Evolutionary conservation across 2,888 invertebrate species (phyloP).

Genomic region (Drosophila atripex): DNA sequence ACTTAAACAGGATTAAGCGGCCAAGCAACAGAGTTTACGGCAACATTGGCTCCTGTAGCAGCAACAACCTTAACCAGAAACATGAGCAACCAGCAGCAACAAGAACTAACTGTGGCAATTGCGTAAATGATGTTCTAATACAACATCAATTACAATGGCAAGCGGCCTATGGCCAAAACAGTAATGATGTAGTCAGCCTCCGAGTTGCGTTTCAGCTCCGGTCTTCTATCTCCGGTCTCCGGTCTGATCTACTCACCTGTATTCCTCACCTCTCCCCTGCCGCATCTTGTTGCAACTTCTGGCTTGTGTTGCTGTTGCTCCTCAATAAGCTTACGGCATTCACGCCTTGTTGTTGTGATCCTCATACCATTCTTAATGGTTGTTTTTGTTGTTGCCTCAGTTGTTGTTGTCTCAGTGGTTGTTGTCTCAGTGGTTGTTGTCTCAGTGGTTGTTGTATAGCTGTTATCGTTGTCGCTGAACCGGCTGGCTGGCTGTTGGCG

Average conservation of each 20-base stretch:
- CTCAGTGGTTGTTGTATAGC: conserved; percentile 28
- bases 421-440: conserved; percentile 14
- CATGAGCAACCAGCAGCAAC: conserved; percentile 31
- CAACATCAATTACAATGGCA: conserved; percentile 78
- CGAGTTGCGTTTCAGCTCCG: conserved; percentile 55
- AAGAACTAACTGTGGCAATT: conserved; percentile 64
- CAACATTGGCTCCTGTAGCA: background rate
- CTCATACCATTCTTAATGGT: conserved; percentile 21
- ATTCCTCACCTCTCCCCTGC: background rate
- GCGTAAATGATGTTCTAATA: conserved; percentile 79
- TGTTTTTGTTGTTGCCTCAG: background rate
- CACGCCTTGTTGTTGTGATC: conserved; percentile 67
- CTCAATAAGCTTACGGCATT: conserved; percentile 70
- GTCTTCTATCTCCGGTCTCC: conserved; percentile 18
- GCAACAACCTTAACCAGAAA: conserved; percentile 5
- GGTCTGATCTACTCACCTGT: conserved; percentile 6
- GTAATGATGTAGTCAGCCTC: conserved; percentile 68
- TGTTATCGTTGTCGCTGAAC: conserved; percentile 52
- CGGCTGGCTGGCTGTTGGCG: conserved; percentile 67
- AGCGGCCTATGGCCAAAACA: conserved; percentile 71
- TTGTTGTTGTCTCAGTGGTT: conserved; percentile 8
- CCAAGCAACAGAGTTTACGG: background rate
- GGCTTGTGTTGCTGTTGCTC: conserved; percentile 22
- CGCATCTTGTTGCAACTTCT: conserved; percentile 10
- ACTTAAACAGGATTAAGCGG: background rate